Base-by-base conservation (phyloP, 2,888 invertebrate species). In the Lacanobia oleracea region DNA sequence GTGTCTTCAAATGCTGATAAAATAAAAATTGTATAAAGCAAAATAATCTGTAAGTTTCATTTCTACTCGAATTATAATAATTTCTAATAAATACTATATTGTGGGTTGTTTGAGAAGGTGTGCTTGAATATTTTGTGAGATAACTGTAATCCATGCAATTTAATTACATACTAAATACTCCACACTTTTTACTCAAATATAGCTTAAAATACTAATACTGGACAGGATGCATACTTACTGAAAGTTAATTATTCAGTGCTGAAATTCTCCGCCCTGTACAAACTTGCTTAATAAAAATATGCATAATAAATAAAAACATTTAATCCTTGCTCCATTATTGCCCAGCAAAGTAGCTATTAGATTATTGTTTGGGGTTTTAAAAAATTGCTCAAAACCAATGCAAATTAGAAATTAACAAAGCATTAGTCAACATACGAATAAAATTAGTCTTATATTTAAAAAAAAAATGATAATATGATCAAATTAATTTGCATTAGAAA, bases 21-120 rank as follows among this genome's bases (percentile, higher is more conserved):
- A 75, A 79, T 64, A 67, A 75, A 69, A 64, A 76, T 14, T 66
- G 59, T 79, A 76, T 66, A 75, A 75, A 61, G 23, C 40, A 43
- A 69, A 10, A 40, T 76, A 71, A 63, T 70, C 18, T 70, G 73
- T 73, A 81, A 77, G 70, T 77, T 81, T 77, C 23, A 67, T 77
- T 77, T 70, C n/a, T 51, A 56, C 53, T 53, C 16, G 10, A 75
- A 67, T 60, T 51, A 51, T 56, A 48, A 64, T 63, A 54, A 16
- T 57, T 64, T 72, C 21, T 65, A 43, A 43, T 72, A 50, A 53
- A 70, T 50, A 45, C n/a, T 65, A 51, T 65, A 37, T 59, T 53
- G 43, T 67, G 40, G 12, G 59, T 66, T 62, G 43, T 63, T 56
- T 68, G 75, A 50, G 56, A 56, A 54, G 53, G 70, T 12, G 51